Evolutionary conservation across 2,113 vertebrate genomes (phyloP), one percentile per base, ranked within the genome.

Genomic region (Larimichthys crocea): DNA sequence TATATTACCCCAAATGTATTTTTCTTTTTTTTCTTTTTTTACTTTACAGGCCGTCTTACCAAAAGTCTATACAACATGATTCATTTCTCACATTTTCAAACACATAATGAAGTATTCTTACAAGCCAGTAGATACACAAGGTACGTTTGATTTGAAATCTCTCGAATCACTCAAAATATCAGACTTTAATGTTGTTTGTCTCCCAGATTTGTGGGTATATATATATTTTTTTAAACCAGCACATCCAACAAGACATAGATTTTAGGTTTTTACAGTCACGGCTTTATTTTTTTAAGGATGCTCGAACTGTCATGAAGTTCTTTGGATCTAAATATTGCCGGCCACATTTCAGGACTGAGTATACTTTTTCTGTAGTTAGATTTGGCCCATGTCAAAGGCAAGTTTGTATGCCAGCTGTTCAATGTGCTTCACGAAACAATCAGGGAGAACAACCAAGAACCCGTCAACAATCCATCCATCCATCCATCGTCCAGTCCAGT

Each of bases 1-100:
- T 89, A 88, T 84, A 89, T 79, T 68, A 78, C 79, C 65, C 83
- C 84, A 89, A 89, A 88, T 74, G 85, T 60, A 83, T 46, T 35
- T 40, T 40, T 40, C 26, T 35, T 35, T 2, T 35, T 73, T 74
- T 35, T 2, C 8, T 73, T 74, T 7, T 35, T 73, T 74, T 59
- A 82, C 85, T 87, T 88, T 74, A 91, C 88, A 92, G 76, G 74
- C 83, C 69, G 64, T 82, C 70, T 87, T 84, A 82, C 59, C 89
- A 87, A 89, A 89, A 80, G 52, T 84, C 86, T 89, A 77, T 90
- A 92, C 91, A 90, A 86, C 83, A 89, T 73, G 61, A 77, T 88
- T 89, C 49, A 69, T 83, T 77, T 86, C 66, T 86, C 89, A 92
- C 90, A 88, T 83, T 80, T 88, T 86, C 71, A 91, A 40, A 92